Conservation (phyloP, 2,888 invertebrate genomes). For the Hydrotaea diabolus region DNA sequence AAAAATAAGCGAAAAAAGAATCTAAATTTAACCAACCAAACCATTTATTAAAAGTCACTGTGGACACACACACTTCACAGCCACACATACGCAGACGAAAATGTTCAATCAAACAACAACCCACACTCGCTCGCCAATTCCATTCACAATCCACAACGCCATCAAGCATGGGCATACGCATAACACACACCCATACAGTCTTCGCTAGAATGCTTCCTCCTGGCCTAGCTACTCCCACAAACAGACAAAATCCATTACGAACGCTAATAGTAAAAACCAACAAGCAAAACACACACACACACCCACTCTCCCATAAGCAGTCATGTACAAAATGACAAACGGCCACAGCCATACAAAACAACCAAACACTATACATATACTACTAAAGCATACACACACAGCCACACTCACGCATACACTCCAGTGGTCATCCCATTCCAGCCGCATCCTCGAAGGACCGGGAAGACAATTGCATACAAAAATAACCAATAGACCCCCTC, state of each 20-base stretch:
- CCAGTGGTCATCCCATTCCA: neutral
- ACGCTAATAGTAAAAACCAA: constrained; percentile 57
- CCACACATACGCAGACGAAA: constrained; percentile 3
- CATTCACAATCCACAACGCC: neutral
- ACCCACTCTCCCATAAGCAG: neutral
- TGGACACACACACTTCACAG: constrained; percentile 26
- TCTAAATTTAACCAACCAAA: constrained; percentile 13
- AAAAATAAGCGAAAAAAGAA: neutral
- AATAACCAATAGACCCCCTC: neutral
- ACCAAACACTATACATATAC: neutral
- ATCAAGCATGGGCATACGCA: neutral
- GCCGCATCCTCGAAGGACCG: neutral
- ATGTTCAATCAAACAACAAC: constrained; percentile 50
- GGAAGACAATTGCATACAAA: constrained; percentile 10
- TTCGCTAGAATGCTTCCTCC: neutral
- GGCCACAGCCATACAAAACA: constrained; percentile 15
- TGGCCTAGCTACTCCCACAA: constrained; percentile 22
- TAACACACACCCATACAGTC: neutral
- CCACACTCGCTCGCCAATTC: constrained; percentile 32
- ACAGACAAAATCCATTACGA: constrained; percentile 63
- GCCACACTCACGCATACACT: too few species aligned
- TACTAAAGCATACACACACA: too few species aligned
- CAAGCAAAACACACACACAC: constrained; percentile 26
- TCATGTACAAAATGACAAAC: constrained; percentile 12
- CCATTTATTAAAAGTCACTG: constrained; percentile 40